Base-by-base conservation (phyloP, 2,888 invertebrate genomes). In the Caenorhabditis doughertyi region DNA sequence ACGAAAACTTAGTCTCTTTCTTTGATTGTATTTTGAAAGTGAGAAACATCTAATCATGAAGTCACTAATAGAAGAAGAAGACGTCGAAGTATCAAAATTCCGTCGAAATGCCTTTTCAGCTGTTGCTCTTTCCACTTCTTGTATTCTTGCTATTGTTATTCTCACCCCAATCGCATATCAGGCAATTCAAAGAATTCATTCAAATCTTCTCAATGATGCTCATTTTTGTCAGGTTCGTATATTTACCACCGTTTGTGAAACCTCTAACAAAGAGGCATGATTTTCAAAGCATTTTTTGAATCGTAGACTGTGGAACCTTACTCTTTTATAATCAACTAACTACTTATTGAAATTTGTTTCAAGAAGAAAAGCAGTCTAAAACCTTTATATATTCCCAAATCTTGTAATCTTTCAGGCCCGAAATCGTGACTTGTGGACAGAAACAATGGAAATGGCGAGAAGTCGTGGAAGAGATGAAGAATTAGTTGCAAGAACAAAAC, bases 91-190 rank as follows among this genome's bases (percentile, higher is more conserved):
- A n/a, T 27, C 32, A 42, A 58, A 44, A 58, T 79, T 79, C 44
- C 79, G 79, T 16, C 72, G 79, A n/a, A 81, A 83, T 18, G 91
- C 91, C 18, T 91, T 91, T 80, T 74, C 89, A 18, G 88, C 91
- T 0, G 91, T 91, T 23, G 89, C 89, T 8, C 73, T 91, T 27
- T 91, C 91, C 25, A 91, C 91, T 11, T 88, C 89, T 44, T 90
- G 91, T 27, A 89, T 91, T 84, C 76, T 91, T 53, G 85, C 88
- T 16, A 91, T 90, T 62, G 87, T 91, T 25, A 82, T 91, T 27
- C 67, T 91, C 13, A 79, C 91, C 72, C 91, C 91, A 8, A 79
- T 91, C 23, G 87, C 89, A 49, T 91, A 91, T 86, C 91, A 90
- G 76, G 89, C 89, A 79, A 85, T 91, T 42, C 91, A 91, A 72